Evolutionary conservation across 2,797 vertebrate genomes (phyloP).

Genomic region (Ctenopoma multispine): DNA sequence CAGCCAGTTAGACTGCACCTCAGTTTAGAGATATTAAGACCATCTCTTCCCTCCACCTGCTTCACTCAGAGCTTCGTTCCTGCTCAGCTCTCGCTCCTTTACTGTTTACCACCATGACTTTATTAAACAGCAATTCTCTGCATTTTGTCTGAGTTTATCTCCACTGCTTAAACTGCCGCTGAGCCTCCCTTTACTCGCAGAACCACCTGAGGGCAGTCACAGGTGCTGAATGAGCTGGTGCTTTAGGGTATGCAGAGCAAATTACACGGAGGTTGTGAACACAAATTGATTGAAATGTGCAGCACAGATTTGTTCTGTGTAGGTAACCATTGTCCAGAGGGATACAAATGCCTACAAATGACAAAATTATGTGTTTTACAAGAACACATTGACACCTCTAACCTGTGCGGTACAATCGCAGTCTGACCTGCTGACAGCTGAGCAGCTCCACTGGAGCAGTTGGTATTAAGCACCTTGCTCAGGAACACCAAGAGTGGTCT

Average conservation of each 20-base stretch:
- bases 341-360: not conserved
- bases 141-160: slow-evolving; percentile 12
- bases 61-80: not conserved
- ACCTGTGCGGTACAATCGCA: no score
- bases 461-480: no score
- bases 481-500: no score
- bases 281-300: not conserved
- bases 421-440: no score
- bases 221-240: not conserved
- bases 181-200: not conserved
- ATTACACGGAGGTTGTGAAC: not conserved
- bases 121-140: slow-evolving; percentile 7
- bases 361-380: no score
- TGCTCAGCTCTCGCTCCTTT: not conserved
- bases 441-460: no score
- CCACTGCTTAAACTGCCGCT: not conserved
- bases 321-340: not conserved
- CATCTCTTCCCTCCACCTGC: slow-evolving; percentile 20
- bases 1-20: no score
- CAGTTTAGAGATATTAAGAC: not conserved
- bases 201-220: slow-evolving; percentile 9
- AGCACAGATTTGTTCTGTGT: not conserved
- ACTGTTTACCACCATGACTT: not conserved
- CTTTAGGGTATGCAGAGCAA: slow-evolving; percentile 5
- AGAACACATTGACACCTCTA: no score